Base-by-base conservation (phyloP, 1,140 invertebrate species). In the Solen grandis region DNA sequence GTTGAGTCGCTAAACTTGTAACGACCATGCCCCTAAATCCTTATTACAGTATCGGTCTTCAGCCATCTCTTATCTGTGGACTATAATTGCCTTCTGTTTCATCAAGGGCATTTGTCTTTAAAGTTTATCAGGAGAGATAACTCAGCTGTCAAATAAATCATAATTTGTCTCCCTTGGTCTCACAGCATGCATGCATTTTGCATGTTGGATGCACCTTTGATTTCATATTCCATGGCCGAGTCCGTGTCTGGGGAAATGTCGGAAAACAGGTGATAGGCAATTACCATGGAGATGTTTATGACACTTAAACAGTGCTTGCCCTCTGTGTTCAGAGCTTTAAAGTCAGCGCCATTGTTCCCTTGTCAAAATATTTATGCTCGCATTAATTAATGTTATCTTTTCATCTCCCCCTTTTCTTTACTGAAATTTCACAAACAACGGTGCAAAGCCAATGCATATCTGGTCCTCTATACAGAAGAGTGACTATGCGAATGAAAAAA, bases 71-170 rank as follows among this genome's bases (percentile, higher is more conserved):
- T 46, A 46, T 46, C 41, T 46, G 41, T 19, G 19, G 41, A 19
- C 36, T 59, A 78, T 78, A 78, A 78, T 78, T 69, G 33, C 65
- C 59, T 35, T 46, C 50, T 69, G 75, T 78, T 78, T 78, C 55
- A 69, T 25, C 13, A 62, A 38, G 59, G 50, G 60, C 50, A 46
- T 69, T 57, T 57, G 50, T 60, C 75, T 78, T 78, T 78, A 50
- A 69, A 65, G 75, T 78, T 78, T 69, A 78, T 78, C 75, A 59
- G 19, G 14, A 5, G 25, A 68, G 75, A 78, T 78, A 78, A 69
- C 10, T n/a, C 25, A 35, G 16, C 41, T 69, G 75, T 78, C 75
- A 78, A 35, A 59, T 78, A 78, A 41, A 78, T 78, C 75, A 78
- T 69, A 68, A 69, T 33, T 66, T 19, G 22, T 46, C 41, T 25